Evolutionary conservation across 2,113 vertebrate genomes (phyloP).

Genomic region (Laticauda colubrina): DNA sequence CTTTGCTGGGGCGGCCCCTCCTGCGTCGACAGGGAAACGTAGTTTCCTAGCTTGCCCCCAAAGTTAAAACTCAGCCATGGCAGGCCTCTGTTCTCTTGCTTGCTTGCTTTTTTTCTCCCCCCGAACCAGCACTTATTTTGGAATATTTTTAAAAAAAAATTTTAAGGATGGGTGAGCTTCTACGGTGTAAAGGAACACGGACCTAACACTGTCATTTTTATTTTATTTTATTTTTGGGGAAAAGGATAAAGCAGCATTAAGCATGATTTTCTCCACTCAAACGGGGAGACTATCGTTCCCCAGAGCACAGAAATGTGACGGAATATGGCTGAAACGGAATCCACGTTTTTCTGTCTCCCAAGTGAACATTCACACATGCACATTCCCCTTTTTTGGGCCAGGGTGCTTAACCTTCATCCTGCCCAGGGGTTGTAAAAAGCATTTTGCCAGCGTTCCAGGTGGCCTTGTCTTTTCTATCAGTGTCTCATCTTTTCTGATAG

Average conservation of each 20-base stretch:
- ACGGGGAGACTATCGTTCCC: neutral
- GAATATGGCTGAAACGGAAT: rapidly evolving
- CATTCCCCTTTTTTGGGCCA: neutral
- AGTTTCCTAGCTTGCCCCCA: neutral
- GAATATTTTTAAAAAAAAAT: neutral
- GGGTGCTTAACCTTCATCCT: neutral
- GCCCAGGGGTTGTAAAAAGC: constrained; percentile 50
- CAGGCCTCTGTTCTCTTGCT: neutral
- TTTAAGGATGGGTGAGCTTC: neutral
- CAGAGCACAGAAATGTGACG: neutral
- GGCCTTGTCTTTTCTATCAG: neutral
- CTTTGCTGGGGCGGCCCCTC: neutral
- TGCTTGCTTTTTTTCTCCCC: neutral
- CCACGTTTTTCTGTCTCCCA: neutral
- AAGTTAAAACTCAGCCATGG: neutral
- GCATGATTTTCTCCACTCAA: neutral
- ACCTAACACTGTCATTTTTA: rapidly evolving
- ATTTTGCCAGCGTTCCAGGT: neutral
- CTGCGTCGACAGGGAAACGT: neutral
- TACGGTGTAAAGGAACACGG: neutral
- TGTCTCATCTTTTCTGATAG: neutral
- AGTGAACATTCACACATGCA: constrained; percentile 3
- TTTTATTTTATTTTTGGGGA: neutral
- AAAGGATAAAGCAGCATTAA: neutral
- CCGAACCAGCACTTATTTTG: neutral